Base-by-base conservation (phyloP, 2,113 vertebrate species). In the Agapornis roseicollis region DNA sequence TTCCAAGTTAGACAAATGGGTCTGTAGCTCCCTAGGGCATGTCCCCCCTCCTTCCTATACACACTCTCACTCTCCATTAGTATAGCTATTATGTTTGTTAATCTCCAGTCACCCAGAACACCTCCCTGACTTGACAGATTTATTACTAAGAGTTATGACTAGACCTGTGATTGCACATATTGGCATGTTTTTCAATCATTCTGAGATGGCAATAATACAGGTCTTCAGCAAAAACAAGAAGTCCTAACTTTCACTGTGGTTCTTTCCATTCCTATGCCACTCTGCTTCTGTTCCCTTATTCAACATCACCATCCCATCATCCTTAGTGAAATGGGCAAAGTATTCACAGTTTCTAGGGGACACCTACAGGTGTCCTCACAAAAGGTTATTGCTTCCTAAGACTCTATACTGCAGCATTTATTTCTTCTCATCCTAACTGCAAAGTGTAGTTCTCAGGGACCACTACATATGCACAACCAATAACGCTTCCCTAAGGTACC, bases 1-100 rank as follows among this genome's bases (percentile, higher is more conserved):
- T 92, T 82, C 31, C 70, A 70, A 66, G 85, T 85, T 81, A 93
- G 87, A 96, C 74, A 66, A 93, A 94, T 89, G 79, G 61, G 56
- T 80, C 70, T 85, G 77, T 60, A 88, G 44, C 49, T 96, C 93
- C 89, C 81, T 35, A 77, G 89, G 82, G 91, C n/a, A 79, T 9
- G 11, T 72, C 61, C 71, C 47, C 74, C n/a, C 58, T 77, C 66
- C 74, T 78, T 96, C 87, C 91, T 89, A 89, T 89, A 93, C 42
- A 60, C 80, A 42, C 86, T 7, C 88, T 87, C 65, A 52, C 73
- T 94, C 94, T 94, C 94, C 94, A 94, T 97, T 96, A 97, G 94
- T 65, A 96, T 68, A 97, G 95, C 91, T 96, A 96, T 80, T 95
- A 93, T 94, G 93, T 94, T 96, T 96, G 91, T 85, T 94, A 80